These are phyloP conservation scores for Drosophila suzukii DNA, from an alignment of 1,140 invertebrate species.

Conservation along the genomic window DNA sequence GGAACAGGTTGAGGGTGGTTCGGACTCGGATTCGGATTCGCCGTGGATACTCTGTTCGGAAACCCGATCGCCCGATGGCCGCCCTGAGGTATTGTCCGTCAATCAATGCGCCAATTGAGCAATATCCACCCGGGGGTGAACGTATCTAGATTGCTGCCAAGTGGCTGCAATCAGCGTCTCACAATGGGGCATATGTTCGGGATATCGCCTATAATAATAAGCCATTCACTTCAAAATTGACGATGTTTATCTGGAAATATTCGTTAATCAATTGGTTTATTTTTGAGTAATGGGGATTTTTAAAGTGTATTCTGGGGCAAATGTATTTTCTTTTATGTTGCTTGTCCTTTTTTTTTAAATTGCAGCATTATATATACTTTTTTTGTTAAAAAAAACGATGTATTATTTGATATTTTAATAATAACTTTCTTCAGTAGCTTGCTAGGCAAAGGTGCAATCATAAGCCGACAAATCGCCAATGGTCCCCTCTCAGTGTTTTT, in stretches of 20 bases:
- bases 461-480: conserved; percentile 5
- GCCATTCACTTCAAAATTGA: background rate
- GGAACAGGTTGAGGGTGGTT: conserved; percentile 30
- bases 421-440: background rate
- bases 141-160: conserved; percentile 14
- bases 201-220: background rate
- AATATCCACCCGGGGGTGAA: conserved; percentile 5
- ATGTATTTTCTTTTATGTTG: too few species aligned
- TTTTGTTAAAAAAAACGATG: too few species aligned
- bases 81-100: conserved; percentile 17
- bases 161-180: conserved; percentile 14
- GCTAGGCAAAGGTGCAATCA: background rate
- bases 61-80: conserved; percentile 10
- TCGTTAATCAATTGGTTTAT: background rate
- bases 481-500: too few species aligned
- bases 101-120: conserved; percentile 34
- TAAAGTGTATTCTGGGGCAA: background rate
- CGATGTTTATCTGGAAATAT: background rate
- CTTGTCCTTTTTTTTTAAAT: background rate
- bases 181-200: conserved; percentile 5
- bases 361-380: too few species aligned
- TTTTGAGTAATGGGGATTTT: background rate
- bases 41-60: background rate
- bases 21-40: background rate
- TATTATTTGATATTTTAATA: background rate